Percentiles rank a stretch among this genome's conserved stretches.
These are phyloP conservation scores for Lepidurus arcticus DNA, from an alignment of 1,140 invertebrate genomes.

Conservation along the genomic window DNA sequence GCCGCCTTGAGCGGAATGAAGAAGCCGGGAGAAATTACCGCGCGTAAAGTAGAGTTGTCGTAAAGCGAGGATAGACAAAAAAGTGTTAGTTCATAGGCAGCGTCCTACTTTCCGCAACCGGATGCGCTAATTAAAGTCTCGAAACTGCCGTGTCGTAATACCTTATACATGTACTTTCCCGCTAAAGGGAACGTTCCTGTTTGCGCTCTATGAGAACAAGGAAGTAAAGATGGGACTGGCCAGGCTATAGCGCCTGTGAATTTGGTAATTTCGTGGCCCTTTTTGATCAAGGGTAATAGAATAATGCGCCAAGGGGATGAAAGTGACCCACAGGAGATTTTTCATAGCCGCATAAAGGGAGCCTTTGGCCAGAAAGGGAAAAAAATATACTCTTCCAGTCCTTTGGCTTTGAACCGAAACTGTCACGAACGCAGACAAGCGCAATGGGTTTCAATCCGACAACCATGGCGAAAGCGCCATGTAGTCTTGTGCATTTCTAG, in stretches of 20 bases:
- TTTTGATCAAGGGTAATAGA: constrained; percentile 16
- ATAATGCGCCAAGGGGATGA: constrained; percentile 10
- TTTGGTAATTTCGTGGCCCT: not conserved
- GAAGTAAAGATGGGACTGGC: not conserved
- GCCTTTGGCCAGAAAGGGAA: not conserved
- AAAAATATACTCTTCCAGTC: not conserved
- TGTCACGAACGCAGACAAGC: constrained; percentile 21
- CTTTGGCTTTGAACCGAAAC: constrained; percentile 6
- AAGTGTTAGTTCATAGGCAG: not conserved
- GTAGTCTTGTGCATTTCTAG: constrained; percentile 11
- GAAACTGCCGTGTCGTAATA: not conserved
- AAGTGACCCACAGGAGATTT: not conserved
- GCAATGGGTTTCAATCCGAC: constrained; percentile 2
- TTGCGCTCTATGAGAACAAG: not conserved
- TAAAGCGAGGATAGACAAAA: too few species aligned
- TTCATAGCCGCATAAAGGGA: not conserved
- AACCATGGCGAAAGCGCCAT: constrained; percentile 8
- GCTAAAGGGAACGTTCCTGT: not conserved
- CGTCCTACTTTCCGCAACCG: not conserved
- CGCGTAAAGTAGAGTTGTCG: too few species aligned
- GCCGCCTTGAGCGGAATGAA: too few species aligned
- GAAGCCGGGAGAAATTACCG: too few species aligned
- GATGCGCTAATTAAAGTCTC: constrained; percentile 15
- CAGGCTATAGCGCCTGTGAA: not conserved
- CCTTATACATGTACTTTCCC: too few species aligned